A percentile compares a stretch with the other conserved stretches of the same genome.
phyloP scores from a whole-genome alignment of 2,797 vertebrate species.

The Platalea minor region DNA sequence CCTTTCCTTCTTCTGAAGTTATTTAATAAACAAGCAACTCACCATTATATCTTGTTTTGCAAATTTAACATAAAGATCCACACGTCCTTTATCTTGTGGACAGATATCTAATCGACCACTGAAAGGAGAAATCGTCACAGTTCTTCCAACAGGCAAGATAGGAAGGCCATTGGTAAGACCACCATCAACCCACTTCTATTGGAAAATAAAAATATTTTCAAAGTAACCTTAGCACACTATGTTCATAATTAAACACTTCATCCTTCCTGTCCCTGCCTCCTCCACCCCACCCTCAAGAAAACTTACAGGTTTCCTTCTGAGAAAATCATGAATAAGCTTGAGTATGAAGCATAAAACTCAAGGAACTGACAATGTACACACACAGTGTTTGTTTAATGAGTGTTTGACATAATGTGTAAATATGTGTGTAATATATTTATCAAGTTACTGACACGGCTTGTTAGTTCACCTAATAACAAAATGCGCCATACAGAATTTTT shows the following conservation, averaged over 20 bases:
- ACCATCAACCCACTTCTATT: conserved; percentile 89
- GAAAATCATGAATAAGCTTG: background rate
- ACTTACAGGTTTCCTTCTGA: background rate
- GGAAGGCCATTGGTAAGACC: conserved; percentile 89
- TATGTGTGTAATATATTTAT: background rate
- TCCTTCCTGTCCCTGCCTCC: background rate
- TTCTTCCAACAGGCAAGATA: conserved; percentile 81
- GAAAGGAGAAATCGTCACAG: conserved; percentile 89
- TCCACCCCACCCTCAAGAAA: background rate
- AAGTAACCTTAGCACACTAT: background rate
- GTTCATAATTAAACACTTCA: background rate
- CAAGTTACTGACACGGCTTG: background rate
- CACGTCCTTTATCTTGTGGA: conserved; percentile 76
- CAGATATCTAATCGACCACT: conserved; percentile 83
- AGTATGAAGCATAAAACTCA: background rate
- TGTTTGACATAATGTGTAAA: background rate
- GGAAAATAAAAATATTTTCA: background rate
- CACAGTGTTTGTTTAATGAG: background rate
- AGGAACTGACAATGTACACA: background rate
- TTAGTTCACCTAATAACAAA: background rate
- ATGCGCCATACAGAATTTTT: background rate
- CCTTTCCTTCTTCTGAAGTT: background rate
- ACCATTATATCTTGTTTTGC: conserved; percentile 86
- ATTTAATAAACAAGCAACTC: conserved; percentile 11
- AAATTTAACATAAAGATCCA: conserved; percentile 72